A percentile compares a stretch with the other conserved stretches of the same genome.
Evolutionary conservation across 2,797 vertebrate genomes (phyloP).

Genomic region (Discoglossus pictus): DNA sequence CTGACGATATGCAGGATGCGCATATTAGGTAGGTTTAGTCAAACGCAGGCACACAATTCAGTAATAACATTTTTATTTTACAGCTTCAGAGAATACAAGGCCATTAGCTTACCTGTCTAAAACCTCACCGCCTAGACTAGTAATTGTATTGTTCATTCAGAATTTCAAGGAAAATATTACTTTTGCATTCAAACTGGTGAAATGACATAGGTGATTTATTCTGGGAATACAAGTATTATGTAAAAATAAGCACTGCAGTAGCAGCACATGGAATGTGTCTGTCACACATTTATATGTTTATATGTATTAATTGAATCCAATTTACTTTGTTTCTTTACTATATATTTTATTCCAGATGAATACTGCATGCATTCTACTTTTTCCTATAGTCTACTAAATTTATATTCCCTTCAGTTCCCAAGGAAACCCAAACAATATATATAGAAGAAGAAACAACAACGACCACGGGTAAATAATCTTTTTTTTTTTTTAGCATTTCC

Average conservation of each 20-base stretch:
- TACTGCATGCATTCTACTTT: no score
- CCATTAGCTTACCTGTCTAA: conserved; percentile 57
- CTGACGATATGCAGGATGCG: no score
- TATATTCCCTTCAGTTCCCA: conserved; percentile 30
- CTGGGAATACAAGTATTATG: no score
- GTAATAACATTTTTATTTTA: conserved; percentile 52
- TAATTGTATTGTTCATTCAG: neutral
- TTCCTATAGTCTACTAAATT: conserved; percentile 1
- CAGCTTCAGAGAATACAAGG: conserved; percentile 64
- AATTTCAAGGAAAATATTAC: neutral
- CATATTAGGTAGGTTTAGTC: no score
- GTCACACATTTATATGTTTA: no score
- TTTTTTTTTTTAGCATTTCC: neutral
- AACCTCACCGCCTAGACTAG: conserved; percentile 66
- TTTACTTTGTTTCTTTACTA: no score
- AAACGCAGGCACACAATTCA: neutral
- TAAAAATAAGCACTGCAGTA: no score
- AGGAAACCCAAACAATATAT: neutral
- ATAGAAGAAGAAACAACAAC: conserved; percentile 16
- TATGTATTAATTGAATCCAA: no score
- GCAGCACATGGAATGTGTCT: no score
- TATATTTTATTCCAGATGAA: no score
- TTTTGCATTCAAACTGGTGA: no score
- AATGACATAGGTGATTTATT: no score
- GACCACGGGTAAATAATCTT: conserved; percentile 25